phyloP scores from a whole-genome alignment of 2,113 vertebrate species.

The Gallinago paraguaiae region DNA sequence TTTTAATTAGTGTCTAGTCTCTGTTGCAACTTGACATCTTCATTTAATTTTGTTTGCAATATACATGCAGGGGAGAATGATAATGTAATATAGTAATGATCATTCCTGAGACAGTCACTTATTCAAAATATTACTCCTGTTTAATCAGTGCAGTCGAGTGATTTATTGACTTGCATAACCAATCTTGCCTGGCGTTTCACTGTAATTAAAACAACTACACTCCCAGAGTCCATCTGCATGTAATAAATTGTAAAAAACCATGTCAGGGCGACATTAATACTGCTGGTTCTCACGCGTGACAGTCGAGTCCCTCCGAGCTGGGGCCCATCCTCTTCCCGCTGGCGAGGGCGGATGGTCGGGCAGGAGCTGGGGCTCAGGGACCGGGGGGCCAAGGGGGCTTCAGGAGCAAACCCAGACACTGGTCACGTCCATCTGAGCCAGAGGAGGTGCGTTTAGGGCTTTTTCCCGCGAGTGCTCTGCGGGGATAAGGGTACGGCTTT shows the following conservation, averaged over 20 bases:
- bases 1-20: conserved; percentile 56
- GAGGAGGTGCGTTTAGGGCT: background rate
- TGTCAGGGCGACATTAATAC: background rate
- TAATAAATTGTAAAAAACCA: background rate
- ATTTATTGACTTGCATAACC: conserved; percentile 68
- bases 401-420: background rate
- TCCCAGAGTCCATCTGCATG: conserved; percentile 14
- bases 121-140: conserved; percentile 67
- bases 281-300: background rate
- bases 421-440: background rate
- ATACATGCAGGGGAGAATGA: conserved; percentile 53
- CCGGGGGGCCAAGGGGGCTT: no score
- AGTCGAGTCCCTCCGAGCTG: rapidly evolving
- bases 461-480: background rate
- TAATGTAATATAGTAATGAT: conserved; percentile 57
- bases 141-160: conserved; percentile 63
- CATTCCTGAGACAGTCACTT: conserved; percentile 58
- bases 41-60: conserved; percentile 72
- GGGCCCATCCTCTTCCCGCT: background rate
- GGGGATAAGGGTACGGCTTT: background rate
- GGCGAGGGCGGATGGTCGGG: rapidly evolving
- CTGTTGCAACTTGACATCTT: conserved; percentile 54
- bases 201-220: conserved; percentile 55
- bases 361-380: background rate
- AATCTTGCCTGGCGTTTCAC: background rate